phyloP scores from a whole-genome alignment of 2,888 invertebrate species.

The Dryomyza anilis region DNA sequence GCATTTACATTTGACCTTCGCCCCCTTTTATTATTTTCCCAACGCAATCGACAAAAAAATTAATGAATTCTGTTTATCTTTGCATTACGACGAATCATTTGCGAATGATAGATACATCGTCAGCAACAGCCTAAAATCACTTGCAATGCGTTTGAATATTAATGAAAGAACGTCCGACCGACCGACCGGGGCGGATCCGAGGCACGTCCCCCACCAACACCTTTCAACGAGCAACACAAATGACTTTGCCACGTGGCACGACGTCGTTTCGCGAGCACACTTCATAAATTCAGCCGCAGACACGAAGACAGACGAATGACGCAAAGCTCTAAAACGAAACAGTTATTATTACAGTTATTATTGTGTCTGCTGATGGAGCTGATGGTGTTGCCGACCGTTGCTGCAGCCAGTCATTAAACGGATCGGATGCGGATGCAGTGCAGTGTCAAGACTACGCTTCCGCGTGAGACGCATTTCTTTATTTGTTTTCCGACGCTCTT shows the following conservation, averaged over 20 bases:
- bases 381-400: conserved; percentile 22
- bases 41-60: no score
- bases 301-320: not conserved
- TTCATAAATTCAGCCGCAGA: conserved; percentile 50
- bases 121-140: no score
- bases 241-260: conserved; percentile 36
- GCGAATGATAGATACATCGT: no score
- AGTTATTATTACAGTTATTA: conserved; percentile 53
- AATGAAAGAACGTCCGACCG: no score
- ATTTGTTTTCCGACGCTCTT: conserved; percentile 1
- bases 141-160: no score
- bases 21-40: no score
- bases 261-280: conserved; percentile 42
- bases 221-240: conserved; percentile 4
- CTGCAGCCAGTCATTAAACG: conserved; percentile 25
- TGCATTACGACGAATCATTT: no score
- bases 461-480: not conserved
- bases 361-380: conserved; percentile 41
- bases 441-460: conserved; percentile 19
- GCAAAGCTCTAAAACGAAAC: conserved; percentile 38
- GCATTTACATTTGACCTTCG: no score
- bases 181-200: no score
- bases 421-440: conserved; percentile 21
- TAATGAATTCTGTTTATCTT: no score
- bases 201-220: not conserved